Base-by-base conservation (phyloP, 2,113 vertebrate genomes). In the Colistium nudipinnis region DNA sequence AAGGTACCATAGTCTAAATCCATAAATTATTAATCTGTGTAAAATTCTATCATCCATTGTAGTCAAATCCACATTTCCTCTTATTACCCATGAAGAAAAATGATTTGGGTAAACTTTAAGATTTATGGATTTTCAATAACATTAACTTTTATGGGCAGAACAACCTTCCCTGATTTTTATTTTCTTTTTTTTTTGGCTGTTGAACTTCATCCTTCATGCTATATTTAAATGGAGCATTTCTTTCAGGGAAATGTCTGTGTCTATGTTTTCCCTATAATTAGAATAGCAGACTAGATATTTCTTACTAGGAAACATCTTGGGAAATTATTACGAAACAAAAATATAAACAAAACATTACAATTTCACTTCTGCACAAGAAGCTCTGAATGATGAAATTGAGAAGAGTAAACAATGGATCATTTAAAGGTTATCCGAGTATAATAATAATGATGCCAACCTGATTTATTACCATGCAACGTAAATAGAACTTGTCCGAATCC, bases 241-340 rank as follows among this genome's bases (percentile, higher is more conserved):
- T n/a, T 30, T n/a, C 49, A 52, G 13, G 16, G 27, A 30, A 16
- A 31, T 41, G 25, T 51, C 20, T 31, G 30, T 31, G 33, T 51
- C 20, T 66, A 19, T 45, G 17, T 31, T 35, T 44, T 25, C 9
- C 20, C 7, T 10, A n/a, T 53, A 12, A 71, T 62, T 47, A 35
- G 11, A n/a, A n/a, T 20, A 20, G 16, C 51, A 20, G 11, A 55
- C 5, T 8, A 39, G 19, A 4, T 14, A 35, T 57, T 55, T 24
- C 10, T 39, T 75, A 43, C 17, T 3, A 55, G 36, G 24, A 62
- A 70, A 62, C 3, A 8, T 48, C 45, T 38, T 30, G 2, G 24
- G 31, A 60, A 60, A 64, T 41, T 33, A 47, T 68, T 35, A 45
- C 14, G 36, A 27, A 60, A 70, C 20, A 54, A 9, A 33, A 31